Base-by-base conservation (phyloP, 2,888 invertebrate genomes). In the Aphidoletes aphidimyza region DNA sequence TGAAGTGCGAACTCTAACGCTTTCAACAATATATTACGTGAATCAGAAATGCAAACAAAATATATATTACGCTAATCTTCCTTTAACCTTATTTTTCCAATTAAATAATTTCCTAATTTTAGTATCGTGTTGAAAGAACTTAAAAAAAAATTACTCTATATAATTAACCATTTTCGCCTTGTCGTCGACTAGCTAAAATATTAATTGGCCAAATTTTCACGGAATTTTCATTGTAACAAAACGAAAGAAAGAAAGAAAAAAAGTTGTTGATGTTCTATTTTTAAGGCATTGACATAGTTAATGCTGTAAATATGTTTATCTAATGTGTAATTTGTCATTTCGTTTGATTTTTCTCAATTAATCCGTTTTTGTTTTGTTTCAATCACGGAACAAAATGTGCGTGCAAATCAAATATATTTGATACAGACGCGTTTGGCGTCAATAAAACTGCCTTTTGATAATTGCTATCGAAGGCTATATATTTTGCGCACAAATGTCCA, bases 271-370 rank as follows among this genome's bases (percentile, higher is more conserved):
- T 14, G 26, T 69, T 69, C 30, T 69, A 69, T 69, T 69, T 69
- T 69, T 69, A n/a, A 30, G 30, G 69, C 69, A 69, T 69, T n/a
- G 30, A 69, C 69, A 69, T 30, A 69, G 69, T 34, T 69, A n/a
- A 30, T 69, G 69, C 69, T 69, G 30, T 69, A 30, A 69, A 69
- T 69, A 69, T 69, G 30, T 69, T 69, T 69, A 30, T 69, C 69
- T 69, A 69, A 69, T 69, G 17, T 69, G 69, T 69, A 42, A 42
- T 42, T 42, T 6, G 14, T 42, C n/a, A n/a, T n/a, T n/a, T n/a
- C n/a, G n/a, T n/a, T n/a, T n/a, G n/a, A n/a, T n/a, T n/a, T n/a
- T n/a, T n/a, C n/a, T 14, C 17, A n/a, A 54, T 54, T 54, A 22
- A 54, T 22, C 11, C 39, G 11, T 39, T 22, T 54, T 22, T 22